Evolutionary conservation across 2,888 invertebrate genomes (phyloP).

Genomic region (Mellilla xanthometata): DNA sequence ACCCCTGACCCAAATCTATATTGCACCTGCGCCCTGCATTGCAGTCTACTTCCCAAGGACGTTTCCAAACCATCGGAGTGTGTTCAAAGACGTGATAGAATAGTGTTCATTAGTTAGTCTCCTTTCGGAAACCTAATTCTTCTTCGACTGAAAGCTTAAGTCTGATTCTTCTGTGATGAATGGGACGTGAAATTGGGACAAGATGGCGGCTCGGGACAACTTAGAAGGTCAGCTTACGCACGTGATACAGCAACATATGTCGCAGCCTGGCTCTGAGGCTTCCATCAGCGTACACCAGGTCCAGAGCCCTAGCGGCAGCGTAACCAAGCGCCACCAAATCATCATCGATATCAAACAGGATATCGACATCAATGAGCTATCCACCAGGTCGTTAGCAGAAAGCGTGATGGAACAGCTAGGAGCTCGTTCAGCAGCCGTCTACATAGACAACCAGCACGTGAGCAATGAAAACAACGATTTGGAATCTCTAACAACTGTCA

Average conservation of each 20-base stretch:
- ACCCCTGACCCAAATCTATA: constrained; percentile 68
- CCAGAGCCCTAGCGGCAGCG: constrained; percentile 63
- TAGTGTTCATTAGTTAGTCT: constrained; percentile 71
- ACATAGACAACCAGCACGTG: constrained; percentile 69
- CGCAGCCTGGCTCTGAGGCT: constrained; percentile 63
- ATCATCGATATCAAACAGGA: constrained; percentile 79
- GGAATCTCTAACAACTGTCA: constrained; percentile 73
- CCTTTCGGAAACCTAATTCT: constrained; percentile 36
- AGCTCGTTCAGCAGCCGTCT: constrained; percentile 72
- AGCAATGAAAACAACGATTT: constrained; percentile 61
- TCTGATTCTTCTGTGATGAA: constrained; percentile 33
- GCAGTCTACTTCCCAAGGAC: constrained; percentile 43
- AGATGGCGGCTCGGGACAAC: constrained; percentile 66
- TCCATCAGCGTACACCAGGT: constrained; percentile 77
- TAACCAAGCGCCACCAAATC: constrained; percentile 73
- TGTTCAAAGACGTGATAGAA: constrained; percentile 65
- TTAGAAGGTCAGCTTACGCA: constrained; percentile 70
- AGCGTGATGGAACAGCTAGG: constrained; percentile 78
- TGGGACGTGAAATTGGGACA: constrained; percentile 31
- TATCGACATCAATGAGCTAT: constrained; percentile 74
- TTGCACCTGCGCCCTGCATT: constrained; percentile 67
- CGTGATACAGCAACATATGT: constrained; percentile 71
- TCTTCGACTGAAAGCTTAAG: constrained; percentile 41
- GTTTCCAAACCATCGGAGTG: constrained; percentile 19
- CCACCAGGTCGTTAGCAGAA: constrained; percentile 73